Base-by-base conservation (phyloP, 2,888 invertebrate genomes). In the Sturmia bella region DNA sequence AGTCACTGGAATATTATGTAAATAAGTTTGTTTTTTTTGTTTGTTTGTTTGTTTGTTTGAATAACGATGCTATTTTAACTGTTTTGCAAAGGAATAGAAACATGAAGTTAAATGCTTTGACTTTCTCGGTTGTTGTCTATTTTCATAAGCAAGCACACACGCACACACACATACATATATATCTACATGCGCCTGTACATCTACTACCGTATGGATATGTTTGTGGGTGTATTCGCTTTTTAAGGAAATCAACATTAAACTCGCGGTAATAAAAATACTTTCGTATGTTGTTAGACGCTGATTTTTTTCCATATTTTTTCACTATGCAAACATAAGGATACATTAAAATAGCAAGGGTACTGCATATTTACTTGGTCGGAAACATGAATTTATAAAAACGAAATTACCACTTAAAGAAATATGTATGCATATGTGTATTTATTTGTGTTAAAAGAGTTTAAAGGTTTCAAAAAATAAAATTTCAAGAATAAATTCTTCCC, bases 231-330 rank as follows among this genome's bases (percentile, higher is more conserved):
- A 15, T 50, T 76, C 57, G 72, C 72, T 66, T 59, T 80, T 68
- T 66, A 85, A 87, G 56, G 86, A 88, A 88, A 87, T 89, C 88
- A 88, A 86, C 89, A 88, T 86, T 87, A 87, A 87, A 86, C 88
- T 87, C 86, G 88, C 86, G 86, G 87, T 86, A 88, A 88, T 88
- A 86, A 87, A 88, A 88, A 86, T 85, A 39, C 76, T 56, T 32
- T 32, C 32, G 32, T 81, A 72, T 81, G 66, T 76, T 66, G 76
- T 76, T 48, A 66, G 57, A 66, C 24, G 21, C 3, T 45, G 32
- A 32, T 17, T 63, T 12, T 66, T 72, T 66, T 57, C 48, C 37
- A 24, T 24, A 4, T 41, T 41, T 66, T 54, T 45, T 41, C 39
- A 19, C 48, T 74, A 13, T 37, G 19, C 19, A 12, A 57, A 39